Conservation (phyloP, 2,888 invertebrate genomes). For the Aspidiotus destructor region DNA sequence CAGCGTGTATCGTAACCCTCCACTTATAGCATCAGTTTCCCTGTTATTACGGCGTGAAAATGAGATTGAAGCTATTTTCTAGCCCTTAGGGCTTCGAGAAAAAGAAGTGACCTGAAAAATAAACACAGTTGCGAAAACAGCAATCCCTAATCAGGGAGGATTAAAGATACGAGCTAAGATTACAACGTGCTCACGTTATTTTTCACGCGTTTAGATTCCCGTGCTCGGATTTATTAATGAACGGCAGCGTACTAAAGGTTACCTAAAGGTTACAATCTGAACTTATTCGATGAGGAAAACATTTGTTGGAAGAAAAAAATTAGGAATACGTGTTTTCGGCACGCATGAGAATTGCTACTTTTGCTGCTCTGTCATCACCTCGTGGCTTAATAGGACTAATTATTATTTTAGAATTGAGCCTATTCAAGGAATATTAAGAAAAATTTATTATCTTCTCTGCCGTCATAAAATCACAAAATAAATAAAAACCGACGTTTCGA, state of each 20-base stretch:
- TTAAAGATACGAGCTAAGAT: neutral
- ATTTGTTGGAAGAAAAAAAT: neutral
- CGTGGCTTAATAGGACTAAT: too few species aligned
- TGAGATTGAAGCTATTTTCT: constrained; percentile 6
- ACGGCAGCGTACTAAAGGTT: neutral
- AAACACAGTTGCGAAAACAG: constrained; percentile 8
- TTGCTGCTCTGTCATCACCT: too few species aligned
- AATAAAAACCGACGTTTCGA: too few species aligned
- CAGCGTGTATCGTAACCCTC: neutral
- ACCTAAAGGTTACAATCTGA: neutral
- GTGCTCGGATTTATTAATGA: constrained; percentile 3
- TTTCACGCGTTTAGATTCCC: neutral
- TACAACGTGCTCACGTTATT: neutral
- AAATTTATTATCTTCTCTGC: too few species aligned
- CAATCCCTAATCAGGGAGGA: constrained; percentile 1
- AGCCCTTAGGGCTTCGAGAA: neutral
- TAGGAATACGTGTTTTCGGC: neutral
- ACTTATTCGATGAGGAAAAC: neutral
- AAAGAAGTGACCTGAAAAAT: constrained; percentile 6
- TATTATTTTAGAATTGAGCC: too few species aligned
- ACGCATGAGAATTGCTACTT: too few species aligned
- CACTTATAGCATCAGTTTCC: neutral
- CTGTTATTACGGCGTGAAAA: constrained; percentile 5
- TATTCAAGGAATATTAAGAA: too few species aligned
- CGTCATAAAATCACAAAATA: too few species aligned